Evolutionary conservation across 2,797 vertebrate species (phyloP), one percentile per base, ranked within the genome.

Genomic region (Myoxocephalus aenaeus): DNA sequence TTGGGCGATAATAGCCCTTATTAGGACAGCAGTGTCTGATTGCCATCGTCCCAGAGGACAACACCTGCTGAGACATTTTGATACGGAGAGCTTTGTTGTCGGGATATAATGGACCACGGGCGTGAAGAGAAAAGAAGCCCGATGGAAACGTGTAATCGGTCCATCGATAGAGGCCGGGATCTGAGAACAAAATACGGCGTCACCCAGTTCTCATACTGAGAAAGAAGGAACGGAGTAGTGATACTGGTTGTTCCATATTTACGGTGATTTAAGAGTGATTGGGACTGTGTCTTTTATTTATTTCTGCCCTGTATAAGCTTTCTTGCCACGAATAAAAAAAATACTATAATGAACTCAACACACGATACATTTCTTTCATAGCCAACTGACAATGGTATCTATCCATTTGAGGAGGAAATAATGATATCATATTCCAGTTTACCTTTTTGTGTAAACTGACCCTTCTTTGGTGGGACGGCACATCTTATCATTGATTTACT

Each of bases 1-100:
- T 61, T 17, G n/a, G 48, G 17, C 42, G 22, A 88, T 73, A 86
- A 85, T 70, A 40, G n/a, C 13, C 1, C 34, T 83, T 89, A 81
- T 64, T 14, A 67, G 86, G 83, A 80, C 89, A 84, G 20, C 1
- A 25, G 89, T 81, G 62, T 93, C 80, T 57, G 53, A 79, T 92
- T 90, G 50, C 86, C n/a, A 5, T 73, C 53, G 15, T 72, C 69
- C 32, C 11, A 46, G 22, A 66, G 63, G 77, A 85, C 40, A 29
- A 27, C 14, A n/a, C 11, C 40, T 29, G 2, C 40, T 46, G 40
- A 32, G 73, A 87, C 53, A 79, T 27, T 6, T 53, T 32, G 84
- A 76, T 77, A 64, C 53, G 25, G n/a, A 36, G 18, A 12, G 46
- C 56, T 56, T n/a, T 77, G n/a, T 62, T 56, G 48, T 58, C 57